Conservation (phyloP, 1,140 invertebrate species). For the Homalodisca vitripennis region DNA sequence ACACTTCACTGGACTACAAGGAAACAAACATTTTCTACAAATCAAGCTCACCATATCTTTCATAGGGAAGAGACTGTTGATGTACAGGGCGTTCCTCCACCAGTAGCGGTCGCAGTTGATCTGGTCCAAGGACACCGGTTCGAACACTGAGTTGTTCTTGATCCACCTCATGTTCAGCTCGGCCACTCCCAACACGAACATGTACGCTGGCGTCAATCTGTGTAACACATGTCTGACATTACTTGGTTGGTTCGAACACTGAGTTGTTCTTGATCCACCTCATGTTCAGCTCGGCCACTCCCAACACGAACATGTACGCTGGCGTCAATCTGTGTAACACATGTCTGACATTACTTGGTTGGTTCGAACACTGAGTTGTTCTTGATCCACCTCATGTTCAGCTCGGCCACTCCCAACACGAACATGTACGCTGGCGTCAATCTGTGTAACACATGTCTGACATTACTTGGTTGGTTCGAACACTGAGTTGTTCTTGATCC, state of each 20-base stretch:
- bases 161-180: conserved; percentile 66
- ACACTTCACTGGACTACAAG: too few species aligned
- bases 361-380: conserved; percentile 73
- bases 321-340: conserved; percentile 76
- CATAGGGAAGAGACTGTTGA: conserved; percentile 76
- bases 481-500: conserved; percentile 63
- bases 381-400: conserved; percentile 62
- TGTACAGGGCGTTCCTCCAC: conserved; percentile 80
- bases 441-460: too few species aligned
- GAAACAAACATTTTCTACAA: too few species aligned
- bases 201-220: conserved; percentile 76
- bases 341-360: too few species aligned
- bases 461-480: too few species aligned
- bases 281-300: conserved; percentile 67
- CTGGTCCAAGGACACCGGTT: conserved; percentile 69
- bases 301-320: conserved; percentile 76
- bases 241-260: conserved; percentile 74
- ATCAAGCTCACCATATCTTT: conserved; percentile 63
- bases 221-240: too few species aligned
- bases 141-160: conserved; percentile 68
- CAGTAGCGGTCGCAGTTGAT: conserved; percentile 73
- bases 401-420: conserved; percentile 70
- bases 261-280: conserved; percentile 62
- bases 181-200: conserved; percentile 73
- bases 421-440: conserved; percentile 79